Base-by-base conservation (phyloP, 1,140 invertebrate species). In the Marisa cornuarietis region DNA sequence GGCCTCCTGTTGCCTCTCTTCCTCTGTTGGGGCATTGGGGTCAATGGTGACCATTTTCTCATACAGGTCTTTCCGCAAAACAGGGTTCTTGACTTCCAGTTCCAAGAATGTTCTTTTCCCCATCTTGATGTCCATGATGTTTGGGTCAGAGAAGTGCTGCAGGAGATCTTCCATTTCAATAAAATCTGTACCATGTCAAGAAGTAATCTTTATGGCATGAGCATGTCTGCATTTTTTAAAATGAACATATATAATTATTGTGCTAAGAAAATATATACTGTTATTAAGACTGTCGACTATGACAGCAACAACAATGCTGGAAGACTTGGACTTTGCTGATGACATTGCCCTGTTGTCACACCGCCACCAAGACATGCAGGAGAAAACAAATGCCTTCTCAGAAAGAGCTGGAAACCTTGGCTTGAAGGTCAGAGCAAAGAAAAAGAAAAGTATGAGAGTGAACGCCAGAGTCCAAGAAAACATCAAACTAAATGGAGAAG, bases 41-140 rank as follows among this genome's bases (percentile, higher is more conserved):
- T 99, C 97, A 71, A 99, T 95, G 88, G 96, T 95, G 79, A 98
- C 95, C 97, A 99, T 99, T 92, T 99, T 99, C 82, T 99, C 96
- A 91, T 98, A 99, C 95, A 99, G 96, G 91, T 99, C 98, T 90
- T 93, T 87, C 26, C 90, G 73, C 68, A 87, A 77, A 8, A 84
- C 81, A 52, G 87, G 82, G 74, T 98, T 98, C 84, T 94, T 94
- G 1, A 98, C 97, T 93, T 99, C 97, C 1, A 95, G 95, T 91
- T 99, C 97, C 10, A 98, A 92, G 89, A 99, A 99, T 16, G 97
- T 99, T 79, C 89, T 88, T 76, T 82, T 87, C 62, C 97, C 97
- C 83, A 99, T 95, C 91, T 99, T 99, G 90, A 97, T 97, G 90
- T 99, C 97, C 97, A 98, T 98, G 0, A 99, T 96, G 85, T 95